phyloP scores from a whole-genome alignment of 2,797 vertebrate genomes.

The Natrix natrix region DNA sequence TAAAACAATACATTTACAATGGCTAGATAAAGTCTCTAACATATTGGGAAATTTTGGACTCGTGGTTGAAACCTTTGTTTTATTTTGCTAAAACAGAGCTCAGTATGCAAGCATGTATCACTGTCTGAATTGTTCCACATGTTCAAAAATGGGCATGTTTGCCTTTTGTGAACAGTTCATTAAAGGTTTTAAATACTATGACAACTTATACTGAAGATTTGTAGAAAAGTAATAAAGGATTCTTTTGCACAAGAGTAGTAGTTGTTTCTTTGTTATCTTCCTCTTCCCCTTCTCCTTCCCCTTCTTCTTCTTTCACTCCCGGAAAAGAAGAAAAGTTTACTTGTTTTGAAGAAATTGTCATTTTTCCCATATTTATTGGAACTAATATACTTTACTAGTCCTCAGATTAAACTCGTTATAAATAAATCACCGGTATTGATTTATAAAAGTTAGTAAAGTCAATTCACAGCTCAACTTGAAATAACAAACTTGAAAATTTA shows the following conservation, averaged over 20 bases:
- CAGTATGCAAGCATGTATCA: not conserved
- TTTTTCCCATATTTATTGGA: not conserved
- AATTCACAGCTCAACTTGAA: not conserved
- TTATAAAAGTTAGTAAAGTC: not conserved
- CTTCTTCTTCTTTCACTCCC: too few species aligned
- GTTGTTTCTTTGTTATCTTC: too few species aligned
- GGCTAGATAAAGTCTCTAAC: not conserved
- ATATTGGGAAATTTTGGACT: not conserved
- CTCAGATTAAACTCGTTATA: not conserved
- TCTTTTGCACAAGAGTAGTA: not conserved
- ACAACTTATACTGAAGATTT: not conserved
- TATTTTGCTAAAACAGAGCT: not conserved
- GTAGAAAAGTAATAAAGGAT: not conserved
- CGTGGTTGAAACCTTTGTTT: not conserved
- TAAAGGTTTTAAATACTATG: not conserved
- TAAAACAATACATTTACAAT: not conserved
- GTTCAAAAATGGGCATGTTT: not conserved
- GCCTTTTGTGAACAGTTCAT: not conserved
- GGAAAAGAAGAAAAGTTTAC: not conserved
- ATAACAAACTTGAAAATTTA: not conserved
- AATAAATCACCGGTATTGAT: not conserved
- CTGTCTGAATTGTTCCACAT: not conserved
- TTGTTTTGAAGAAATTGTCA: not conserved
- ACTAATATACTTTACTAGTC: not conserved
- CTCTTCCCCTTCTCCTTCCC: too few species aligned